Evolutionary conservation across 2,888 invertebrate genomes (phyloP).

Genomic region (Agapostemon virescens): DNA sequence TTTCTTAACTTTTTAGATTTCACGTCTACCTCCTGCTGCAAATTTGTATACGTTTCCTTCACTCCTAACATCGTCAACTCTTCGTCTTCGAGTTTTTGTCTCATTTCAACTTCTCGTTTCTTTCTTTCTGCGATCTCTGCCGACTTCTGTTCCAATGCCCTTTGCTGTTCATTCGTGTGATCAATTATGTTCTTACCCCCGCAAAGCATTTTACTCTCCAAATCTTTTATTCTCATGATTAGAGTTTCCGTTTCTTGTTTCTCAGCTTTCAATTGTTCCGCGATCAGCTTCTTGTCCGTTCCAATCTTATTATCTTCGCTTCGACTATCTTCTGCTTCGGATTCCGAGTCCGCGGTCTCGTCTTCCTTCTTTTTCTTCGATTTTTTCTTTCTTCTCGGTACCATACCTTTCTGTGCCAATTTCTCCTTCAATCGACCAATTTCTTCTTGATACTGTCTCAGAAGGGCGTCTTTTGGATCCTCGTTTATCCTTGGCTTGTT

Average conservation of each 20-base stretch:
- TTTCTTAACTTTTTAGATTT: slow-evolving; percentile 97
- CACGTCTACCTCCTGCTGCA: slow-evolving; percentile 98
- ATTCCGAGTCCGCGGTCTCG: slow-evolving; percentile 78
- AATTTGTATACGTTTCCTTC: slow-evolving; percentile 92
- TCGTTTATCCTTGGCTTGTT: slow-evolving; percentile 99
- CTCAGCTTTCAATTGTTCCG: slow-evolving; percentile 85
- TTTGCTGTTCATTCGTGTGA: slow-evolving; percentile 96
- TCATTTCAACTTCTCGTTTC: slow-evolving; percentile 92
- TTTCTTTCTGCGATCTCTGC: slow-evolving; percentile 95
- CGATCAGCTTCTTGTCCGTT: slow-evolving; percentile 82
- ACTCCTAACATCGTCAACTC: slow-evolving; percentile 96
- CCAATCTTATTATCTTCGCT: slow-evolving; percentile 78
- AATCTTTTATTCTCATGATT: slow-evolving; percentile 88
- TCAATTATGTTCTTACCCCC: slow-evolving; percentile 97
- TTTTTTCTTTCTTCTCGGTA: slow-evolving; percentile 80
- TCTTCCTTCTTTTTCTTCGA: slow-evolving; percentile 82
- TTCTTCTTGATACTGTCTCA: slow-evolving; percentile 97
- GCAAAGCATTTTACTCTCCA: slow-evolving; percentile 96
- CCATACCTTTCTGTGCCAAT: slow-evolving; percentile 75
- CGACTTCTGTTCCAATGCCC: slow-evolving; percentile 91
- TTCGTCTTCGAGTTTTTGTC: slow-evolving; percentile 94
- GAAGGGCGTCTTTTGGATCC: slow-evolving; percentile 98
- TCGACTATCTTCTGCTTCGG: slow-evolving; percentile 79
- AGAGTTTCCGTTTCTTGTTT: slow-evolving; percentile 88
- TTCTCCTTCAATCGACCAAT: slow-evolving; percentile 87